Base-by-base conservation (phyloP, 1,140 invertebrate species). In the Centruroides sculpturatus region DNA sequence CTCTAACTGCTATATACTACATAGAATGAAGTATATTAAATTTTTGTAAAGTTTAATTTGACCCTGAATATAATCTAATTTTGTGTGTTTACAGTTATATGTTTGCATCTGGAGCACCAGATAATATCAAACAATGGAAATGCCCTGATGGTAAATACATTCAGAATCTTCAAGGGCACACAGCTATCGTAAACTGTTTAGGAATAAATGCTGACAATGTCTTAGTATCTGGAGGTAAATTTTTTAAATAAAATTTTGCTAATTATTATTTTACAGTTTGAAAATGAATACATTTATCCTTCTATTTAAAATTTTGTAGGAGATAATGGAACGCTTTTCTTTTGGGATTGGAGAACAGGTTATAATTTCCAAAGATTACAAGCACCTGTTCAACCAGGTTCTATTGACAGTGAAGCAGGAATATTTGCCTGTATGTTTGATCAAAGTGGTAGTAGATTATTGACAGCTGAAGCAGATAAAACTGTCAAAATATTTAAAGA, bases 101-200 rank as follows among this genome's bases (percentile, higher is more conserved):
- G 79, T 98, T 99, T 75, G 95, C 91, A 1, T 97, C 92, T 3
- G 96, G 89, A 1, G 97, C 93, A 1, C 92, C 97, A 0, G 96
- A 99, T 72, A 98, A 99, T 71, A 94, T 99, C 59, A 99, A 99
- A 73, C 91, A 99, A 72, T 99, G 96, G 96, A 93, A 90, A 72
- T 96, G 93, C 73, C 95, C 94, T 0, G 92, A 99, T 71, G 97
- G 96, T 3, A 91, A 93, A 71, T 99, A 99, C 71, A 86, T 99
- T 61, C 95, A 99, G 73, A 99, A 99, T 77, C 77, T 99, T 49
- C 86, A 87, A 0, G 96, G 96, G 0, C 97, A 99, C 71, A 98
- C 96, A 75, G 87, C 94, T 0, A 98, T 99, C 63, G 84, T 99
- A 1, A 99, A 99, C 74, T 92, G 92, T 68, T 78, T 99, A 70